These are phyloP conservation scores for Corella eumyota DNA, from an alignment of 23 tunicate genomes.

Conservation along the genomic window DNA sequence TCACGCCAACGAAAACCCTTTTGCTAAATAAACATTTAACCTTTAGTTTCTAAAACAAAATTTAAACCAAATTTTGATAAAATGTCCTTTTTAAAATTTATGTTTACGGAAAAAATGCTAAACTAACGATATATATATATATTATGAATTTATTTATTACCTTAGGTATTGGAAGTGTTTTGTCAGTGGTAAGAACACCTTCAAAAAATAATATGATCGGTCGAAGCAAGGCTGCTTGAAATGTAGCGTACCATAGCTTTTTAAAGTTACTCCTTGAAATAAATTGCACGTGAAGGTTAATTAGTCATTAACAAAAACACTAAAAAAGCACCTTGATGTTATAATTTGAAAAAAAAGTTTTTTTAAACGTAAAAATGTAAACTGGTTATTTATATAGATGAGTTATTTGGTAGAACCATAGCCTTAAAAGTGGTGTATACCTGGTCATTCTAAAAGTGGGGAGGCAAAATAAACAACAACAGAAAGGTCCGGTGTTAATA, in stretches of 20 bases:
- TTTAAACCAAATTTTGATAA: too few species aligned
- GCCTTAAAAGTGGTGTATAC: not conserved
- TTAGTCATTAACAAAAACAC: too few species aligned
- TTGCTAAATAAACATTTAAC: too few species aligned
- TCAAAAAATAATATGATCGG: conserved; percentile 28
- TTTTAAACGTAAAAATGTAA: not conserved
- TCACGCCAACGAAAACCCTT: too few species aligned
- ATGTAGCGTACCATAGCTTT: conserved; percentile 26
- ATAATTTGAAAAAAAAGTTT: not conserved
- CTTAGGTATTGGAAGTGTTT: conserved; percentile 24
- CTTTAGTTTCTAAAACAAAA: too few species aligned
- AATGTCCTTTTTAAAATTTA: too few species aligned
- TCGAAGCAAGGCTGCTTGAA: conserved; percentile 26
- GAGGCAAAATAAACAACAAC: conserved; percentile 42
- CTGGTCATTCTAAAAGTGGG: conserved; percentile 46
- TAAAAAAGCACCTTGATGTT: not conserved
- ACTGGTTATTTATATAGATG: not conserved
- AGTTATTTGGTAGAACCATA: not conserved
- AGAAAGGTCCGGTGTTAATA: conserved; percentile 53
- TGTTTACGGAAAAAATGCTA: too few species aligned
- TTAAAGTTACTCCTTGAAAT: conserved; percentile 19
- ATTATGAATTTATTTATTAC: not conserved
- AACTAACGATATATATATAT: not conserved
- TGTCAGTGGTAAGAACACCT: conserved; percentile 25
- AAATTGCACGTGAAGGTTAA: too few species aligned